phyloP scores from a whole-genome alignment of 1,140 invertebrate species.

The Apis cerana region DNA sequence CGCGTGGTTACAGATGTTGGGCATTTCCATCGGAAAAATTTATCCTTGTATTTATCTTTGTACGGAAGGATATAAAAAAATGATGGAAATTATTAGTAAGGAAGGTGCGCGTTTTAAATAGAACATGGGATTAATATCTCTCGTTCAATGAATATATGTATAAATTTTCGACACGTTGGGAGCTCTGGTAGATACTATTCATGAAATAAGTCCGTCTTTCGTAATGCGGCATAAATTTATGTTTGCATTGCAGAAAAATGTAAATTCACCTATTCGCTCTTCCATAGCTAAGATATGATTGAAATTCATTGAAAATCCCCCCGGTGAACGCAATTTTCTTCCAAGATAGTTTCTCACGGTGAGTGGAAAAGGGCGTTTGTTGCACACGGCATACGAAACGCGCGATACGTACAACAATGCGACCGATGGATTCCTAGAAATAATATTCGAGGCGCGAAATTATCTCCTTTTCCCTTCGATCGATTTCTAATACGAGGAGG shows the following conservation, averaged over 20 bases:
- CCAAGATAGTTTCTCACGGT: background rate
- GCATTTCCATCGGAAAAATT: too few relatives aligned
- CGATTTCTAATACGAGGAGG: too few relatives aligned
- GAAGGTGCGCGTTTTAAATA: background rate
- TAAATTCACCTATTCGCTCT: conserved; percentile 25
- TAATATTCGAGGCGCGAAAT: too few relatives aligned
- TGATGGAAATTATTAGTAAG: too few relatives aligned
- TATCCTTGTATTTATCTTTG: too few relatives aligned
- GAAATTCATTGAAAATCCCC: conserved; percentile 22
- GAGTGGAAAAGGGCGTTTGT: background rate
- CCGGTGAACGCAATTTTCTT: background rate
- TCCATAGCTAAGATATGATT: conserved; percentile 6
- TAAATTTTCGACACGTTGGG: background rate
- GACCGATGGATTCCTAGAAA: too few relatives aligned
- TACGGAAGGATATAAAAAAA: too few relatives aligned
- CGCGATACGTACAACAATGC: too few relatives aligned
- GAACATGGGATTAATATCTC: background rate
- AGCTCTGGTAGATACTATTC: background rate
- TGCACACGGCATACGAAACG: background rate
- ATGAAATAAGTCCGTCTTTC: conserved; percentile 11
- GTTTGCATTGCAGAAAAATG: conserved; percentile 27
- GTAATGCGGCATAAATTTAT: conserved; percentile 26
- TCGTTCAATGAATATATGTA: conserved; percentile 1
- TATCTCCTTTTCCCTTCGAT: too few relatives aligned
- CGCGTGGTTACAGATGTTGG: too few relatives aligned